Percentiles rank a stretch among this genome's conserved stretches.
Evolutionary conservation across 2,888 invertebrate genomes (phyloP).

Genomic region (Acrobasis suavella): DNA sequence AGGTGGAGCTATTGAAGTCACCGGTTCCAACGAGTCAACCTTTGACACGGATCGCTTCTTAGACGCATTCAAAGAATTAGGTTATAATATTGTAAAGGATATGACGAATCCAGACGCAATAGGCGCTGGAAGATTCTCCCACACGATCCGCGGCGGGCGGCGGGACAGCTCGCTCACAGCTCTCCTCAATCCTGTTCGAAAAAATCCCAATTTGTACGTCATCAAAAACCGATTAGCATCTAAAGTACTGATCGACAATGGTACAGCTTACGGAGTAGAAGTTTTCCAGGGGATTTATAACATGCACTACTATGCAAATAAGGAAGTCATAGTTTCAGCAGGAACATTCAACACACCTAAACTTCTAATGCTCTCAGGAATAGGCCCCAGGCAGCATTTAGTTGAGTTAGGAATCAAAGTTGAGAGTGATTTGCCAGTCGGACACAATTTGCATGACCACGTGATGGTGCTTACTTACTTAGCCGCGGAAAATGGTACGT

Average conservation of each 20-base stretch:
- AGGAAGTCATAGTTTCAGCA: constrained; percentile 62
- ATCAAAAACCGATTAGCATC: constrained; percentile 53
- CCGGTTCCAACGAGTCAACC: constrained; percentile 45
- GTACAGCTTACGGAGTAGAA: constrained; percentile 51
- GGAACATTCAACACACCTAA: constrained; percentile 69
- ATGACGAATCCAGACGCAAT: constrained; percentile 62
- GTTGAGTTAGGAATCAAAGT: constrained; percentile 46
- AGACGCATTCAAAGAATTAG: constrained; percentile 58
- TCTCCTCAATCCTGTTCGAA: constrained; percentile 46
- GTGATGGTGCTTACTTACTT: constrained; percentile 58
- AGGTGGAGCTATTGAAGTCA: constrained; percentile 62
- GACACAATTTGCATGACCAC: constrained; percentile 66
- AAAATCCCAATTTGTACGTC: constrained; percentile 49
- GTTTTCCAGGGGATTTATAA: constrained; percentile 40
- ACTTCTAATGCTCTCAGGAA: constrained; percentile 61
- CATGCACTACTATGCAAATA: constrained; percentile 46
- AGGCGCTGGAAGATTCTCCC: constrained; percentile 66
- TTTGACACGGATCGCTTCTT: constrained; percentile 46
- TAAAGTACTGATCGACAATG: constrained; percentile 52
- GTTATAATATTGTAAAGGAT: constrained; percentile 57
- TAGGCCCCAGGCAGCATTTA: constrained; percentile 58
- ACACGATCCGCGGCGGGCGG: constrained; percentile 57
- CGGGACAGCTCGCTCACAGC: constrained; percentile 60
- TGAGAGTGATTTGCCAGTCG: constrained; percentile 58
- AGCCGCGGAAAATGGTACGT: constrained; percentile 57